These are phyloP conservation scores for Delphinapterus leucas DNA, from an alignment of 2,113 vertebrate species.

Conservation along the genomic window DNA sequence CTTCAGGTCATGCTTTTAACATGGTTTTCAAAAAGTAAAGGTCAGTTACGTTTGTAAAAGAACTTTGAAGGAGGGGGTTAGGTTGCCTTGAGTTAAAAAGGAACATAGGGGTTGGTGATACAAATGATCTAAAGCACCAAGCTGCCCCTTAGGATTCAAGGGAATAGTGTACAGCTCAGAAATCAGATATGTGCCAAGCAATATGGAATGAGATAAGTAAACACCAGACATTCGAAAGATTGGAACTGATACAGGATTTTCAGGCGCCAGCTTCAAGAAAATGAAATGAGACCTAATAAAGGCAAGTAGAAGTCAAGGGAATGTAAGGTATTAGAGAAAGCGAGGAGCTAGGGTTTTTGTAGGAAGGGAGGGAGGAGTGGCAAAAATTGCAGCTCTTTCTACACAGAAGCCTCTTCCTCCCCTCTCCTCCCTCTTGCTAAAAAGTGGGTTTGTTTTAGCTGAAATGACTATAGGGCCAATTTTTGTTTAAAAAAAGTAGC, in stretches of 20 bases:
- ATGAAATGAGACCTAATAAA: slow-evolving; percentile 38
- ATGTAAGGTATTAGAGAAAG: not conserved
- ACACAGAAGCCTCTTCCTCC: not conserved
- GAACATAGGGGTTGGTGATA: not conserved
- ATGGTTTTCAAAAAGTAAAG: slow-evolving; percentile 52
- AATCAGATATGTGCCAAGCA: slow-evolving; percentile 7
- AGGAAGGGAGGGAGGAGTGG: not conserved
- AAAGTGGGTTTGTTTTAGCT: not conserved
- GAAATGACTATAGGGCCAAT: not conserved
- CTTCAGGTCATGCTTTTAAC: not conserved
- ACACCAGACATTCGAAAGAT: not conserved
- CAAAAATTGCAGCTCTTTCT: not conserved
- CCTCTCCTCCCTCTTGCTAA: not conserved
- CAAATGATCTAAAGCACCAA: not conserved
- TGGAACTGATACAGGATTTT: not conserved
- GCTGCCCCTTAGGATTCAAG: not conserved
- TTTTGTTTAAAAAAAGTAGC: not conserved
- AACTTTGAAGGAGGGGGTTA: not conserved
- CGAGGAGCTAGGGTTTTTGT: not conserved
- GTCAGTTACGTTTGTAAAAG: slow-evolving; percentile 16
- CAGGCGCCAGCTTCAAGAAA: slow-evolving; percentile 25
- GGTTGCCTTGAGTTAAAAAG: slow-evolving; percentile 16
- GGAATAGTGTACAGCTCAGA: not conserved
- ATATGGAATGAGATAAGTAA: not conserved
- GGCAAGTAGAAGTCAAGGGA: not conserved